Conservation (phyloP, 2,113 vertebrate species). For the Cochlearius cochlearius region DNA sequence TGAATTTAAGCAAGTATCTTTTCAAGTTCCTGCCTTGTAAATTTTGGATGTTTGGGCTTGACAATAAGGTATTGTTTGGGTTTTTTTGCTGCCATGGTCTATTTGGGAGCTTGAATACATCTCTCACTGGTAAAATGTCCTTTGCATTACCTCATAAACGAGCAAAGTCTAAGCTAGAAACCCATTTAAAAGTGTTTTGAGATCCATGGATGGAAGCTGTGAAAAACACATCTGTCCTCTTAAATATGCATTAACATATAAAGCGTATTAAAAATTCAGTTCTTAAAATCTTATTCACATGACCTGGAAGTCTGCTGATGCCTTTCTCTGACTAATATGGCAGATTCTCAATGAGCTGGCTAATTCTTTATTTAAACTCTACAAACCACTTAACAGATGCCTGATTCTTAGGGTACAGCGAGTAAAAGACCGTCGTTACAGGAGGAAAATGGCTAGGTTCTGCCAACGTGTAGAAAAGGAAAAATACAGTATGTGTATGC, state of each 20-base stretch:
- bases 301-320: background rate
- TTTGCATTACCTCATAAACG: background rate
- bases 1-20: background rate
- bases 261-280: background rate
- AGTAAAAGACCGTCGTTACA: background rate
- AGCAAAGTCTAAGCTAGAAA: background rate
- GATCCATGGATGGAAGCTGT: background rate
- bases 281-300: background rate
- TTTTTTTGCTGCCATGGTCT: background rate
- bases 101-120: background rate
- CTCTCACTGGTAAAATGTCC: background rate
- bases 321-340: background rate
- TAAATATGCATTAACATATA: background rate
- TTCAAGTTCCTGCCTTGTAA: background rate
- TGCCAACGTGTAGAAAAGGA: background rate
- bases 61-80: background rate
- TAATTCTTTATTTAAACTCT: background rate
- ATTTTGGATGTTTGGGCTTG: background rate
- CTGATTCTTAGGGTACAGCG: background rate
- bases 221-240: constrained; percentile 11
- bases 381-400: background rate
- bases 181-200: background rate
- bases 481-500: fast-evolving
- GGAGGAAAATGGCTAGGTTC: background rate
- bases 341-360: background rate